Conservation (phyloP, 2,113 vertebrate species). For the Pomatorhinus ruficollis region DNA sequence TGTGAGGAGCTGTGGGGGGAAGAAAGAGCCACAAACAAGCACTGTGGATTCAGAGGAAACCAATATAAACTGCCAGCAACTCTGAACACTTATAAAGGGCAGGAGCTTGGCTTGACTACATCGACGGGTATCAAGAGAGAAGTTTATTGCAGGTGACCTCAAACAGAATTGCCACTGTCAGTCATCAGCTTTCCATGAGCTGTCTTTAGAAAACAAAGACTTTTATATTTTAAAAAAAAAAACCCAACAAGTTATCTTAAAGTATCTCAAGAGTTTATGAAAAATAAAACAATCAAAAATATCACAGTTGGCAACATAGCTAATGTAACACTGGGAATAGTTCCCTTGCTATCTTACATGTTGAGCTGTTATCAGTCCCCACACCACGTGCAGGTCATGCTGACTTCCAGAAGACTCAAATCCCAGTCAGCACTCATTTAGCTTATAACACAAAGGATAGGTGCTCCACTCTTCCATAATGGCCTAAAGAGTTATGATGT, state of each 20-base stretch:
- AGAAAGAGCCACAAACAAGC: slow-evolving; percentile 26
- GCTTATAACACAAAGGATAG: background rate
- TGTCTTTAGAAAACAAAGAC: background rate
- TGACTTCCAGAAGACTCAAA: slow-evolving; percentile 7
- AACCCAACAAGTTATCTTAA: background rate
- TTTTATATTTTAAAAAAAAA: background rate
- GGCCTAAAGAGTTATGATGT: background rate
- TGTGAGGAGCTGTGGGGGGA: background rate
- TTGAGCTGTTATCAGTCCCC: background rate
- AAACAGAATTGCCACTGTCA: background rate
- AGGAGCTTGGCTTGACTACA: background rate
- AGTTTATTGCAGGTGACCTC: background rate
- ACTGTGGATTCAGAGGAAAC: background rate
- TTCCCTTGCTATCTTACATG: background rate
- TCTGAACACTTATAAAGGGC: background rate
- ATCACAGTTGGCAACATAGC: background rate
- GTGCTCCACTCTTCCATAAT: background rate
- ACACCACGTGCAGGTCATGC: background rate
- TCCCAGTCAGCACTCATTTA: background rate
- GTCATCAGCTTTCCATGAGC: background rate
- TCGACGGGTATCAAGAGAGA: fast-evolving
- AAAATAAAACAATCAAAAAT: background rate
- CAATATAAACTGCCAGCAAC: background rate
- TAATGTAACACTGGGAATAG: background rate
- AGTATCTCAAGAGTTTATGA: background rate